phyloP scores from a whole-genome alignment of 2,888 invertebrate genomes.

The Choreutis nemorana region DNA sequence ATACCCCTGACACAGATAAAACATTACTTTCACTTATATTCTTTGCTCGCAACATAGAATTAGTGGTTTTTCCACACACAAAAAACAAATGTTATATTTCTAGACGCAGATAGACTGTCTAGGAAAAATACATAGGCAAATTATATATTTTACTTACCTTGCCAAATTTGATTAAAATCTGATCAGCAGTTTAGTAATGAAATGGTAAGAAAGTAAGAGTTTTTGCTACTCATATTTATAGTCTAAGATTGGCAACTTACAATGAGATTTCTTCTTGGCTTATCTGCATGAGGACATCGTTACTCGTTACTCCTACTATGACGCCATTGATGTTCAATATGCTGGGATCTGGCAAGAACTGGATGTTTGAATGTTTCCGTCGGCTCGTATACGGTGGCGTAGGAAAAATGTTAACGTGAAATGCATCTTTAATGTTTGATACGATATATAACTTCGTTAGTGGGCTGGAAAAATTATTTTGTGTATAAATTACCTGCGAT shows the following conservation, averaged over 20 bases:
- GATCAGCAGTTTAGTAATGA: too few species aligned
- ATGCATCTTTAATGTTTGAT: slow-evolving; percentile 79
- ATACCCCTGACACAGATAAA: slow-evolving; percentile 26
- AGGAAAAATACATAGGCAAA: too few species aligned
- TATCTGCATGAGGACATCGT: slow-evolving; percentile 85
- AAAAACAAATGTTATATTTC: too few species aligned
- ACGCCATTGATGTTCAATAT: slow-evolving; percentile 80
- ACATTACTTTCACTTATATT: background rate
- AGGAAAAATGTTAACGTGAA: slow-evolving; percentile 83
- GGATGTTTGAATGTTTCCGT: slow-evolving; percentile 67
- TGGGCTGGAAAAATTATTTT: slow-evolving; percentile 59
- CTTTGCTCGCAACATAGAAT: too few species aligned
- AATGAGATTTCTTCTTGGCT: slow-evolving; percentile 79
- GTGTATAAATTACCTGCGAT: background rate
- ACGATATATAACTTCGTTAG: slow-evolving; percentile 77
- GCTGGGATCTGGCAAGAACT: slow-evolving; percentile 83
- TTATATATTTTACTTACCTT: too few species aligned
- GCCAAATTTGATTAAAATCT: too few species aligned
- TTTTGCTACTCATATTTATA: too few species aligned
- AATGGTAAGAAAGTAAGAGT: too few species aligned
- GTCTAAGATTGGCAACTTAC: too few species aligned
- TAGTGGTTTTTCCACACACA: too few species aligned
- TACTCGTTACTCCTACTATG: slow-evolving; percentile 79
- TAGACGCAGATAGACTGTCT: too few species aligned
- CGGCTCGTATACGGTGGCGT: slow-evolving; percentile 76